Evolutionary conservation across 2,797 vertebrate species (phyloP).

Genomic region (Macroramphosus scolopax): DNA sequence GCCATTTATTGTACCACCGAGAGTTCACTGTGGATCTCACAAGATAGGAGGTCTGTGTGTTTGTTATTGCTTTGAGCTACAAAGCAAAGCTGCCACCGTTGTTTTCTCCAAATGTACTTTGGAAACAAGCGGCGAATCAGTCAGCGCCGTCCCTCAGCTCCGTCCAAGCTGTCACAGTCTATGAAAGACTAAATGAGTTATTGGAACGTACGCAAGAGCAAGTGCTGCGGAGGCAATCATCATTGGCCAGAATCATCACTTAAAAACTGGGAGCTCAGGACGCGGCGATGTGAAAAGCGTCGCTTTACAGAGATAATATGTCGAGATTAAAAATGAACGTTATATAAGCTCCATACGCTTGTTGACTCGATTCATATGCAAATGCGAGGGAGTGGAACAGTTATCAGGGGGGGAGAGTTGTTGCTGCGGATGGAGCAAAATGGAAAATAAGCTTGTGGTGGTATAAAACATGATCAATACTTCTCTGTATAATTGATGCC

Average conservation of each 20-base stretch:
- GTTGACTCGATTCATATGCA: no score
- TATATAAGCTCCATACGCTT: no score
- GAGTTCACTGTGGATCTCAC: conserved; percentile 54
- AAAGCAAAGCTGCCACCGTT: conserved; percentile 56
- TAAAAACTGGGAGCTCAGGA: conserved; percentile 28
- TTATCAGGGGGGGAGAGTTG: no score
- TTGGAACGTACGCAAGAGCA: conserved; percentile 47
- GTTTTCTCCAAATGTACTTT: conserved; percentile 57
- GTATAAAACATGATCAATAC: no score
- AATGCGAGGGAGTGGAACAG: no score
- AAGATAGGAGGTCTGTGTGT: conserved; percentile 36
- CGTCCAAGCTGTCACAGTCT: conserved; percentile 54
- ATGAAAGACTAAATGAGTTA: conserved; percentile 61
- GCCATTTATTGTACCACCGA: conserved; percentile 52
- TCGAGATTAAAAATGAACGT: no score
- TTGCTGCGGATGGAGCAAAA: no score
- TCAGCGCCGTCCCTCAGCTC: conserved; percentile 59
- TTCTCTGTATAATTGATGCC: no score
- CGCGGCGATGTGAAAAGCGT: conserved; percentile 31
- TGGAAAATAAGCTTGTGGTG: no score
- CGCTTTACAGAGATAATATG: no score
- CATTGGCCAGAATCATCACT: conserved; percentile 30
- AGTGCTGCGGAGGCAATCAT: conserved; percentile 57
- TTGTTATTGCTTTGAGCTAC: conserved; percentile 56
- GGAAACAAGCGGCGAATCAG: conserved; percentile 59